Conservation (phyloP, 2,888 invertebrate genomes). For the Dermolepida albohirtum region DNA sequence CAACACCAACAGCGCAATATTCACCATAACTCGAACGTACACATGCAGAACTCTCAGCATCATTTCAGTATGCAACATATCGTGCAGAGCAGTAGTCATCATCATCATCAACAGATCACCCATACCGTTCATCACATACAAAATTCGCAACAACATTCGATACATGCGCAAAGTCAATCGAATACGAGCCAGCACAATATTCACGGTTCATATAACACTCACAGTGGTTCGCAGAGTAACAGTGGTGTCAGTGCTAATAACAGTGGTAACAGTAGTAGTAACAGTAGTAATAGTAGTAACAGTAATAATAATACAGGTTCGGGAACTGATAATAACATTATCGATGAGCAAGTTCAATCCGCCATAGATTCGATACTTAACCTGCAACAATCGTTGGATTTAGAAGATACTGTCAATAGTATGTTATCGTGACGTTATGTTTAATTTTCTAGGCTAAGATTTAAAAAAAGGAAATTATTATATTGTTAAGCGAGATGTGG, state of each 20-base stretch:
- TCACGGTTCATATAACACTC: conserved; percentile 30
- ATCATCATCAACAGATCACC: conserved; percentile 48
- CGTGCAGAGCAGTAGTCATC: conserved; percentile 40
- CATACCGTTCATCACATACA: conserved; percentile 48
- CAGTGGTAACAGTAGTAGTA: conserved; percentile 19
- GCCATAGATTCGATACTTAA: conserved; percentile 84
- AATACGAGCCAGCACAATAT: conserved; percentile 31
- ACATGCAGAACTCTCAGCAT: conserved; percentile 37
- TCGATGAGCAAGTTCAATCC: conserved; percentile 82
- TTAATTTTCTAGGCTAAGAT: conserved; percentile 45
- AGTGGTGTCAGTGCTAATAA: conserved; percentile 14
- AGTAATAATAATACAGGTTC: conserved; percentile 2
- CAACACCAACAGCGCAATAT: conserved; percentile 12
- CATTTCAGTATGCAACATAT: conserved; percentile 44
- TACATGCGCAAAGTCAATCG: conserved; percentile 35
- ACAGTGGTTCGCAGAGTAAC: conserved; percentile 22
- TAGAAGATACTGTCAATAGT: conserved; percentile 61
- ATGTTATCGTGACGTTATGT: conserved; percentile 66
- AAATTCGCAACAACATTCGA: conserved; percentile 24
- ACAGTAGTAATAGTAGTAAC: conserved; percentile 28
- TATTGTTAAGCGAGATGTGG: too few species aligned
- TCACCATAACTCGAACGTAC: conserved; percentile 18
- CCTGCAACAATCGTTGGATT: conserved; percentile 68
- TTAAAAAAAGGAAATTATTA: conserved; percentile 1
- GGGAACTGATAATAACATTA: conserved; percentile 67